Conservation (phyloP, 2,888 invertebrate species). For the Arge pagana region DNA sequence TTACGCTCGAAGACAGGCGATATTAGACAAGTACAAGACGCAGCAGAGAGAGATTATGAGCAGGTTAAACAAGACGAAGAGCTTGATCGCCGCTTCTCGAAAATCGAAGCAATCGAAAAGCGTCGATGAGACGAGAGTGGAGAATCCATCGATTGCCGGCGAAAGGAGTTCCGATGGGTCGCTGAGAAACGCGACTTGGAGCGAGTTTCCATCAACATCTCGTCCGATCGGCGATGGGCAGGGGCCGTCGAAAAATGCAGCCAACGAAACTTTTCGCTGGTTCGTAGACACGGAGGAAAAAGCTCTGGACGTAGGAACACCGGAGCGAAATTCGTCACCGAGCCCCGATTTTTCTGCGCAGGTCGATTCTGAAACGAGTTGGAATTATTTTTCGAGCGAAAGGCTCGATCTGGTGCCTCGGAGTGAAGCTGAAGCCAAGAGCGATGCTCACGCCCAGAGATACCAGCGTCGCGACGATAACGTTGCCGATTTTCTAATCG, state of each 20-base stretch:
- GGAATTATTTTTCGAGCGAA: too few relatives aligned
- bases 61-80: conserved; percentile 26
- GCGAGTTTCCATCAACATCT: neutral
- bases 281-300: neutral
- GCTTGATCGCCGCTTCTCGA: neutral
- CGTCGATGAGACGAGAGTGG: neutral
- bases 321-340: neutral
- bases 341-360: too few relatives aligned
- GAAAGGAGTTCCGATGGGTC: too few relatives aligned
- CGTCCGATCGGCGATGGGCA: neutral
- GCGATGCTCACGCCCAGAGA: neutral
- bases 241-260: neutral
- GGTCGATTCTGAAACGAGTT: too few relatives aligned
- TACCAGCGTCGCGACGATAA: conserved; percentile 3
- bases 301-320: neutral
- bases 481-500: neutral
- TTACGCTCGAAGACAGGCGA: conserved; percentile 38
- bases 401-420: neutral
- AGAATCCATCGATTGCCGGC: too few relatives aligned
- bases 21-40: conserved; percentile 42
- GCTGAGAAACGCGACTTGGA: neutral
- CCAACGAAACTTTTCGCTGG: neutral
- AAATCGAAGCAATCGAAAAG: neutral
- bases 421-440: neutral
- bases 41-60: conserved; percentile 35